These are phyloP conservation scores for Brachyhypopomus occidentalis DNA, from an alignment of 2,113 vertebrate species.

Conservation along the genomic window DNA sequence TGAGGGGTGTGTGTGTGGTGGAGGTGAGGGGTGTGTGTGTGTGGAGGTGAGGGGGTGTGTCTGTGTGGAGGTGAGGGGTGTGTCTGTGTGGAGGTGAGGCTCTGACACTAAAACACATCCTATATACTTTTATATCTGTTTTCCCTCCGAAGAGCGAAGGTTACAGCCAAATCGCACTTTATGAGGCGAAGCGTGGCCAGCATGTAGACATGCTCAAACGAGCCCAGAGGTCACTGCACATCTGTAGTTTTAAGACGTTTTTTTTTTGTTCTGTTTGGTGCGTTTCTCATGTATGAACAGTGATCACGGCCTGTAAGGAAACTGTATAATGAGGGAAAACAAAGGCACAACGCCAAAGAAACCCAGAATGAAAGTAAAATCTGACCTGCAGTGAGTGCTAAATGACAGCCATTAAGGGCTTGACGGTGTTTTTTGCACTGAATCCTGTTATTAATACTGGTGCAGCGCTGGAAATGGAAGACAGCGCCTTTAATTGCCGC, in stretches of 20 bases:
- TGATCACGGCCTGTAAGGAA: not conserved
- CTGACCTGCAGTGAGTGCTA: not conserved
- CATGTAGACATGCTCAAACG: conserved; percentile 66
- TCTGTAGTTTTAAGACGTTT: not conserved
- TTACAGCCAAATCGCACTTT: conserved; percentile 94
- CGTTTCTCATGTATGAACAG: too few species aligned
- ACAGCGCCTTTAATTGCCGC: conserved; percentile 57
- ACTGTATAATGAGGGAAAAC: not conserved
- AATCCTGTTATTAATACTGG: conserved; percentile 22
- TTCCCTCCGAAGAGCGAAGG: conserved; percentile 94
- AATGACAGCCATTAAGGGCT: conserved; percentile 19
- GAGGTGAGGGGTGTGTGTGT: too few species aligned
- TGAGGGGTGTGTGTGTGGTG: too few species aligned
- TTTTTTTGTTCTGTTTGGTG: too few species aligned
- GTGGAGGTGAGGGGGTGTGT: not conserved
- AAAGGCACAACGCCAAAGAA: not conserved
- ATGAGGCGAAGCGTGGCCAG: conserved; percentile 78
- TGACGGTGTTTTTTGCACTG: not conserved
- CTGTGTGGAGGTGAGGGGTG: not conserved
- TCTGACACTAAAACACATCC: conserved; percentile 91
- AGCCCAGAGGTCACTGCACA: conserved; percentile 56
- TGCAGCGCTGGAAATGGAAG: not conserved
- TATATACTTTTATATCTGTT: conserved; percentile 99
- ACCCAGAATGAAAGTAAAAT: not conserved
- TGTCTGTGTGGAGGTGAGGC: conserved; percentile 73